Evolutionary conservation across 2,113 vertebrate genomes (phyloP).

Genomic region (Spea bombifrons): DNA sequence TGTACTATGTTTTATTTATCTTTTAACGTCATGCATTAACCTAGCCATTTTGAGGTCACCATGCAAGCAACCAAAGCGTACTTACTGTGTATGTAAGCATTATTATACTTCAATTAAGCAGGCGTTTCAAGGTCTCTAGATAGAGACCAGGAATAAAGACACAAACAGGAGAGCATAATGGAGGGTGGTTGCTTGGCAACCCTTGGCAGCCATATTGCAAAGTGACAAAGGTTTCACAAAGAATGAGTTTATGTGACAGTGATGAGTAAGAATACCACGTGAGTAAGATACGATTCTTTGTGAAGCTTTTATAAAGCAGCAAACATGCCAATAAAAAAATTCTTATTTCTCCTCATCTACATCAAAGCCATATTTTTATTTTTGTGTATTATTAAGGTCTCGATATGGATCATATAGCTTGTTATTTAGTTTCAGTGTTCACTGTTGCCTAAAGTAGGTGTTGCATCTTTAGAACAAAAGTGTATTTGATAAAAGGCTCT

Average conservation of each 20-base stretch:
- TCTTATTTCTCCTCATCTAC: background rate
- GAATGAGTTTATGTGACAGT: slow-evolving; percentile 54
- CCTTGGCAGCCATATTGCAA: slow-evolving; percentile 55
- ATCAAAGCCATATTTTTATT: too few species aligned
- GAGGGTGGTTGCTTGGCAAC: slow-evolving; percentile 68
- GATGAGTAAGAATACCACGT: slow-evolving; percentile 46
- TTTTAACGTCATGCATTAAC: background rate
- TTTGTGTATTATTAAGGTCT: too few species aligned
- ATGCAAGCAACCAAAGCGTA: background rate
- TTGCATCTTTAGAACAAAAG: too few species aligned
- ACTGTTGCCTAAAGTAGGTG: too few species aligned
- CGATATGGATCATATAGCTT: too few species aligned
- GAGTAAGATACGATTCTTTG: slow-evolving; percentile 39
- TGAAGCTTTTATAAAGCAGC: slow-evolving; percentile 36
- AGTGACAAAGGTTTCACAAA: slow-evolving; percentile 56
- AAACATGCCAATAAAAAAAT: background rate
- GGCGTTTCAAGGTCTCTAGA: slow-evolving; percentile 28
- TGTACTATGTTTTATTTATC: background rate
- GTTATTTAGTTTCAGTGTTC: too few species aligned
- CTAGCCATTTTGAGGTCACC: background rate
- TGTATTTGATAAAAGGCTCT: too few species aligned
- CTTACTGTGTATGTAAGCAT: background rate
- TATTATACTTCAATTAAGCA: slow-evolving; percentile 14
- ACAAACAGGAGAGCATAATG: slow-evolving; percentile 35
- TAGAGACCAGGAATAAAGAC: slow-evolving; percentile 6